Conservation (phyloP, 2,888 invertebrate genomes). For the Caenorhabditis zanzibari region DNA sequence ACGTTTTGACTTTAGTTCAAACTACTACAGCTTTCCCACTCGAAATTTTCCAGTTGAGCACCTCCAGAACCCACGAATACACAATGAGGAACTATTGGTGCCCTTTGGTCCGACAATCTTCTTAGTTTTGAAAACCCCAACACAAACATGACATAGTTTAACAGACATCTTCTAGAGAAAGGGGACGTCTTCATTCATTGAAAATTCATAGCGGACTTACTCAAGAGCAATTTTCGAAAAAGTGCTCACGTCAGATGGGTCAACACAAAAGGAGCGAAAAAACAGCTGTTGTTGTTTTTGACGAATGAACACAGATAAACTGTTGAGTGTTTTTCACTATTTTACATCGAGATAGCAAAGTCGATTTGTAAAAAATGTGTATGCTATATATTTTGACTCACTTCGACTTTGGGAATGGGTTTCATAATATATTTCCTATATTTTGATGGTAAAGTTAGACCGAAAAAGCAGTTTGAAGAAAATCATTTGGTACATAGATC, state of each 20-base stretch:
- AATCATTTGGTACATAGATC: not conserved
- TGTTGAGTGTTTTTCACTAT: not conserved
- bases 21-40: slow-evolving; percentile 33
- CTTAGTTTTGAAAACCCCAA: slow-evolving; percentile 29
- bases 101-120: slow-evolving; percentile 18
- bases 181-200: slow-evolving; percentile 33
- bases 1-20: slow-evolving; percentile 40
- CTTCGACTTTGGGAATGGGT: not conserved
- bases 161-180: slow-evolving; percentile 31
- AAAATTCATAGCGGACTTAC: slow-evolving; percentile 57
- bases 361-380: not conserved
- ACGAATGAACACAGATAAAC: slow-evolving; percentile 6
- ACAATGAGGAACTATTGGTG: slow-evolving; percentile 54
- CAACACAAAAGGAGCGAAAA: slow-evolving; percentile 27
- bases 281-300: slow-evolving; percentile 31
- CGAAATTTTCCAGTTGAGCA: slow-evolving; percentile 60
- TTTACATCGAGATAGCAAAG: not conserved
- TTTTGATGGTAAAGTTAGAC: not conserved
- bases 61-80: slow-evolving; percentile 49
- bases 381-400: not conserved
- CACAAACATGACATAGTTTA: slow-evolving; percentile 34
- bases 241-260: slow-evolving; percentile 57
- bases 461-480: not conserved
- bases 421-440: not conserved
- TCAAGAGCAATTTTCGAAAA: slow-evolving; percentile 55